Conservation (phyloP, 2,113 vertebrate species). For the Corydoras sp. region DNA sequence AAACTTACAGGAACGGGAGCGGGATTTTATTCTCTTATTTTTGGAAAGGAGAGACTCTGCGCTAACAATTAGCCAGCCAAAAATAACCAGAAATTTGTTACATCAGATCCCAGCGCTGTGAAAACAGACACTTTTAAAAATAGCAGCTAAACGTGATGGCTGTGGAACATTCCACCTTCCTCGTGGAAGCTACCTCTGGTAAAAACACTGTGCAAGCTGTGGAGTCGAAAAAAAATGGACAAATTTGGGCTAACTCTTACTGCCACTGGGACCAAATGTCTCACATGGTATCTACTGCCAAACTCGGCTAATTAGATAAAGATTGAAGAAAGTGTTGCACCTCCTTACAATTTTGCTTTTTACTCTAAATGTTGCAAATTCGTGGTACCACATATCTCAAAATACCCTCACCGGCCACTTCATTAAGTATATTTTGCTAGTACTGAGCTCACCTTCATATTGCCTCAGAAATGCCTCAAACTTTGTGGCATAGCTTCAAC, state of each 20-base stretch:
- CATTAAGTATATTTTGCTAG: no score
- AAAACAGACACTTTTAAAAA: constrained; percentile 38
- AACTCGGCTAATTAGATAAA: constrained; percentile 39
- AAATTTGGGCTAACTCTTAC: constrained; percentile 32
- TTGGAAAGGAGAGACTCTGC: background rate
- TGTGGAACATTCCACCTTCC: constrained; percentile 19
- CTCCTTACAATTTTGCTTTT: background rate
- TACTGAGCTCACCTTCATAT: no score
- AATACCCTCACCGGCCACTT: no score
- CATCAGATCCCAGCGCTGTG: constrained; percentile 19
- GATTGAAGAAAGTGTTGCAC: background rate
- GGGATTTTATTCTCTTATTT: no score
- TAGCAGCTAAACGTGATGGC: constrained; percentile 29
- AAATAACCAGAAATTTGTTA: constrained; percentile 9
- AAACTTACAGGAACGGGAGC: background rate
- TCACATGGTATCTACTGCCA: constrained; percentile 24
- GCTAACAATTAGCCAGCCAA: constrained; percentile 33
- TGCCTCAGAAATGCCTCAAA: no score
- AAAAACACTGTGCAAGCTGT: constrained; percentile 13
- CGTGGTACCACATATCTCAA: no score
- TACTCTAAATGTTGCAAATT: no score
- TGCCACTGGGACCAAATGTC: constrained; percentile 34
- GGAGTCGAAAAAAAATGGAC: constrained; percentile 24
- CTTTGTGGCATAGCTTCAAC: no score
- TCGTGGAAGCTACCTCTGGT: constrained; percentile 24